Conservation (phyloP, 2,888 invertebrate species). For the Carterocephalus palaemon region DNA sequence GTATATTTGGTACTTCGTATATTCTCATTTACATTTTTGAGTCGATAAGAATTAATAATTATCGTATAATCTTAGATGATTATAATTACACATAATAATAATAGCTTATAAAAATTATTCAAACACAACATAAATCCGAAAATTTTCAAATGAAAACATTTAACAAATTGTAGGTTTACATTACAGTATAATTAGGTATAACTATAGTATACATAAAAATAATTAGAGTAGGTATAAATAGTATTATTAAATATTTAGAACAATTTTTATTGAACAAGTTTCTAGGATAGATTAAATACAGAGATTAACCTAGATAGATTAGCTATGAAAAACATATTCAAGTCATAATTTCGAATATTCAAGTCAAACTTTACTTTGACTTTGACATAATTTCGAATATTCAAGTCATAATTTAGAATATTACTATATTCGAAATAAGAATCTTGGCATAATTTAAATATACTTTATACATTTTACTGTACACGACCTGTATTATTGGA, state of each 20-base stretch:
- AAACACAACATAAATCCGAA: conserved; percentile 58
- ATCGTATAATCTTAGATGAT: conserved; percentile 67
- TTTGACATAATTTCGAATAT: conserved; percentile 47
- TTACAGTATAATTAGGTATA: conserved; percentile 39
- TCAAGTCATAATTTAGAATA: conserved; percentile 41
- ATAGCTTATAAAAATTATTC: conserved; percentile 58
- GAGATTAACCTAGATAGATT: conserved; percentile 56
- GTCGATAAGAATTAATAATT: conserved; percentile 71
- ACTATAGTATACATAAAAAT: conserved; percentile 44
- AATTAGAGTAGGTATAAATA: conserved; percentile 47
- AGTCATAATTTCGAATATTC: conserved; percentile 43
- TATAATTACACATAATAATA: conserved; percentile 44
- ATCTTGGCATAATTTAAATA: conserved; percentile 28
- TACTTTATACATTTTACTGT: conserved; percentile 35
- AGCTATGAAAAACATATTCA: conserved; percentile 46
- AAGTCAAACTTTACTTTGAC: too few species aligned
- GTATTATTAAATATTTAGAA: conserved; percentile 61
- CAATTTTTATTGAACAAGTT: conserved; percentile 73
- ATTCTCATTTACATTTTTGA: conserved; percentile 75
- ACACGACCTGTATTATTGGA: conserved; percentile 50
- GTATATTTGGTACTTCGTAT: conserved; percentile 80
- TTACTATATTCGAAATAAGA: conserved; percentile 38
- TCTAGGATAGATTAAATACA: conserved; percentile 50
- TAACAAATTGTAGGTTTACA: conserved; percentile 67
- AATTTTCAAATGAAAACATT: conserved; percentile 60